Evolutionary conservation across 1,140 invertebrate genomes (phyloP).

Genomic region (Mercenaria mercenaria): DNA sequence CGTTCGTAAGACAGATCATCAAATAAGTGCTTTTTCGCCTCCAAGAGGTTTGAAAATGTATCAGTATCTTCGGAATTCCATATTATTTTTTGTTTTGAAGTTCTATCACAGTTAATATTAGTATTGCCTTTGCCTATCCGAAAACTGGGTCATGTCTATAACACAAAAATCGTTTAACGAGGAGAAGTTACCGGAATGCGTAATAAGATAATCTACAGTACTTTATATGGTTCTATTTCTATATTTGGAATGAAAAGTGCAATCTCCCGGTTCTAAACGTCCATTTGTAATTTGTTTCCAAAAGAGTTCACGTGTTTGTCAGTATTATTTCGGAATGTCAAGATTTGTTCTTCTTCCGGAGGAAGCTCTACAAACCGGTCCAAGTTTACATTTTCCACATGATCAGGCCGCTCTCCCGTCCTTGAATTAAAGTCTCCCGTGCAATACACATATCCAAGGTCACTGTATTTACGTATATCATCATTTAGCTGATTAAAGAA

Average conservation of each 20-base stretch:
- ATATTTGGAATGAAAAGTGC: not conserved
- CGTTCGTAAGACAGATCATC: not conserved
- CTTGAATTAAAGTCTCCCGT: not conserved
- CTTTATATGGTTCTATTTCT: constrained; percentile 4
- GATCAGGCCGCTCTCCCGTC: not conserved
- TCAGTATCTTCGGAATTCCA: not conserved
- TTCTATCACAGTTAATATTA: no score
- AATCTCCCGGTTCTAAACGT: not conserved
- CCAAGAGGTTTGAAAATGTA: not conserved
- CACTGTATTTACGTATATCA: constrained; percentile 19
- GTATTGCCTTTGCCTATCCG: not conserved
- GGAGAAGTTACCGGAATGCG: not conserved
- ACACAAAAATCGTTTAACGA: not conserved
- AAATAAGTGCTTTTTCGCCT: not conserved
- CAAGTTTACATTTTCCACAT: not conserved
- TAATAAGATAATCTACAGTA: constrained; percentile 29
- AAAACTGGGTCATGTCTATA: not conserved
- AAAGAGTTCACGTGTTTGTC: constrained; percentile 12
- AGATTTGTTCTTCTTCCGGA: not conserved
- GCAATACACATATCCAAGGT: not conserved
- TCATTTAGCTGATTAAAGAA: not conserved
- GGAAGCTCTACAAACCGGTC: constrained; percentile 32
- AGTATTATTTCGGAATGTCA: not conserved
- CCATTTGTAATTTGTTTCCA: constrained; percentile 22
- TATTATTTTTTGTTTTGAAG: not conserved